These are phyloP conservation scores for Yoshiicerus persimilis DNA, from an alignment of 1,140 invertebrate species.

Conservation along the genomic window DNA sequence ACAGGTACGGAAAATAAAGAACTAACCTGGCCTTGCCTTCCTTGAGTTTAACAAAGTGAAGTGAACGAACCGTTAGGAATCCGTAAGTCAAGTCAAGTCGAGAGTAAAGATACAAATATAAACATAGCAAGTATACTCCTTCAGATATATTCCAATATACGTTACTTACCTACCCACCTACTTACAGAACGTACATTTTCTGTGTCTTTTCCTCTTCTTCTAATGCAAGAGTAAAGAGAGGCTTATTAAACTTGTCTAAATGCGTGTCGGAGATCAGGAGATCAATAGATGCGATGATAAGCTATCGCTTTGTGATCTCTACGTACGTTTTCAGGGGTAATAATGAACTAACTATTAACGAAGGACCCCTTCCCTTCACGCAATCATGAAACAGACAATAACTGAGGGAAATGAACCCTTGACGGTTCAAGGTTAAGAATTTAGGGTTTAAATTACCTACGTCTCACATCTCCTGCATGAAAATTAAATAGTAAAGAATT, in stretches of 20 bases:
- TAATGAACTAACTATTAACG: too few relatives aligned
- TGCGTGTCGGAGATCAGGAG: neutral
- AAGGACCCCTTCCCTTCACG: neutral
- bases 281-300: neutral
- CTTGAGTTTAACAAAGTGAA: neutral
- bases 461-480: neutral
- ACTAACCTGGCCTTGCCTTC: neutral
- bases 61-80: constrained; percentile 19
- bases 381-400: too few relatives aligned
- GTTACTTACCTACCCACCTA: neutral
- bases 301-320: too few relatives aligned
- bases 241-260: neutral
- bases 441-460: neutral
- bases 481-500: too few relatives aligned
- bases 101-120: neutral
- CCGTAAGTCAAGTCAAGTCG: neutral
- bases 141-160: neutral
- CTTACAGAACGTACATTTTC: neutral
- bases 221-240: neutral
- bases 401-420: neutral
- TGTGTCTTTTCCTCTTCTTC: neutral
- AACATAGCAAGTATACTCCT: neutral
- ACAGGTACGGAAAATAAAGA: neutral
- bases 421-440: neutral
- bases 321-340: neutral